phyloP scores from a whole-genome alignment of 2,888 invertebrate species.

The Arctia plantaginis region DNA sequence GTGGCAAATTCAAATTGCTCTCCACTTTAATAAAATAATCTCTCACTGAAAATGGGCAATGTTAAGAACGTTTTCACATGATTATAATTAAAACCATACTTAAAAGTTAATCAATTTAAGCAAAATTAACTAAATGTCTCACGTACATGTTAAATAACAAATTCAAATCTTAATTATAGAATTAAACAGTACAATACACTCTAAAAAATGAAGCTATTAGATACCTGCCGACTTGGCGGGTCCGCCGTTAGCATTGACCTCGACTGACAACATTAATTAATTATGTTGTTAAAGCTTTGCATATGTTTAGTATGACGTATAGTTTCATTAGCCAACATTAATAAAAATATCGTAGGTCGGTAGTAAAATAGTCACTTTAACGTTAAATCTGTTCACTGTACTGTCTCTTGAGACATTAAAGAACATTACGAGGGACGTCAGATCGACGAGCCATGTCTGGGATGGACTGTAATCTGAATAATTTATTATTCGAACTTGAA shows the following conservation, averaged over 20 bases:
- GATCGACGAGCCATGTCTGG: neutral
- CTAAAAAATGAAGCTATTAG: neutral
- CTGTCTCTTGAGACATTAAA: neutral
- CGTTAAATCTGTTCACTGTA: neutral
- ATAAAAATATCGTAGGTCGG: neutral
- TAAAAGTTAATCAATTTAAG: too few species aligned
- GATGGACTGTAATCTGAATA: neutral
- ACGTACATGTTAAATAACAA: too few species aligned
- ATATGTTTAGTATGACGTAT: neutral
- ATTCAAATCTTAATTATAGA: too few species aligned
- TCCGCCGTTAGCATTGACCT: neutral
- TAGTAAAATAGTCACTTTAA: neutral
- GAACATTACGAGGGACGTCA: neutral
- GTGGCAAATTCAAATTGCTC: too few species aligned
- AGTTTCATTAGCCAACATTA: neutral
- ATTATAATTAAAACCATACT: too few species aligned
- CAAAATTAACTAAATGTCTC: too few species aligned
- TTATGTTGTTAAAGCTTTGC: neutral
- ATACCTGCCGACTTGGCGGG: neutral
- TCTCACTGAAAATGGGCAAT: too few species aligned
- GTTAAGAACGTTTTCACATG: too few species aligned
- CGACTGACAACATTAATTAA: neutral
- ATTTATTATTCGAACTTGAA: slow-evolving; percentile 1
- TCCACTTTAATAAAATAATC: too few species aligned
- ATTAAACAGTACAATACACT: too few species aligned